Evolutionary conservation across 1,140 invertebrate species (phyloP).

Genomic region (Vollenhovia emeryi): DNA sequence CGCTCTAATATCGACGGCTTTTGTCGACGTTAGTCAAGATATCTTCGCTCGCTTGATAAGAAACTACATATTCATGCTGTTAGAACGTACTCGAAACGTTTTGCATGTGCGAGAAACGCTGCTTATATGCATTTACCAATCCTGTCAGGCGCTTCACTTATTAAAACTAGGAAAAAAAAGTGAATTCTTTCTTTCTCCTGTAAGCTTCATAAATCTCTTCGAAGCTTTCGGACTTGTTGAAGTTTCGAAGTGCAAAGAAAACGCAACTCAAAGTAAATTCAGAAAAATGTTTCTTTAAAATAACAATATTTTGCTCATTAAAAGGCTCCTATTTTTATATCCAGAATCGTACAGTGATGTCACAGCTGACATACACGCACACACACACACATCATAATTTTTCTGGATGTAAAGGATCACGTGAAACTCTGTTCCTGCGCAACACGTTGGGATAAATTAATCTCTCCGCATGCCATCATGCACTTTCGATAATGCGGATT

Average conservation of each 20-base stretch:
- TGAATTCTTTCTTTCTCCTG: not conserved
- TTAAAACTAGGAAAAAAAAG: not conserved
- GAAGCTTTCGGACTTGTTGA: not conserved
- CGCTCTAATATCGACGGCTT: conserved; percentile 4
- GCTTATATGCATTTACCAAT: not conserved
- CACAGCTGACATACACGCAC: too few relatives aligned
- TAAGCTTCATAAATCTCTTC: not conserved
- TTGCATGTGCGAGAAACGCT: not conserved
- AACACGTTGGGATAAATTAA: not conserved
- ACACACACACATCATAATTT: too few relatives aligned
- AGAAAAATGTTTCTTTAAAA: not conserved
- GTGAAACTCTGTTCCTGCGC: not conserved
- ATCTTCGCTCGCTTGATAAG: conserved; percentile 23
- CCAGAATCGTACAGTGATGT: not conserved
- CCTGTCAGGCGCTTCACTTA: not conserved
- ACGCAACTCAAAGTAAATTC: not conserved
- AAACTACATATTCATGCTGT: conserved; percentile 1
- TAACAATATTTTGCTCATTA: not conserved
- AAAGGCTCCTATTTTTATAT: not conserved
- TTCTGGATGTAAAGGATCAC: not conserved
- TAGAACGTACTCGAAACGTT: not conserved
- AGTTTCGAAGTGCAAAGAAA: not conserved
- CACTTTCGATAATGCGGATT: not conserved
- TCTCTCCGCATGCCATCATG: not conserved
- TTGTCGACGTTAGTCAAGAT: conserved; percentile 28